Base-by-base conservation (phyloP, 2,113 vertebrate species). In the Strix aluco region DNA sequence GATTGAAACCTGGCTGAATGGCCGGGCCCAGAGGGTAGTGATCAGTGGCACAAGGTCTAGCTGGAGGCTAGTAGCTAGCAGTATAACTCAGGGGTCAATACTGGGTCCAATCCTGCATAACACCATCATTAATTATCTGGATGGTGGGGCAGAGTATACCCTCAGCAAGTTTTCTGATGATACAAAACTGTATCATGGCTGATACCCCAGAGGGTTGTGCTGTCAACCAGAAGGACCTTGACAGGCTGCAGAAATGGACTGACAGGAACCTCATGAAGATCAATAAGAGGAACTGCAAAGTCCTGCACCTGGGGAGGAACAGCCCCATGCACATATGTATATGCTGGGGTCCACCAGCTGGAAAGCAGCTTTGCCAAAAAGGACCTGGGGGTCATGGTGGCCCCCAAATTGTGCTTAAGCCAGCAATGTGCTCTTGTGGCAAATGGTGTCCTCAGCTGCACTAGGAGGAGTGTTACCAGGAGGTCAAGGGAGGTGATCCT, bases 391-490 rank as follows among this genome's bases (percentile, higher is more conserved):
- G 3, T 67, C 2, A 0, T 54, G 23, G 44, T 59, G 22, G 9
- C 6, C 46, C 19, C 25, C 19, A 88, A 58, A 32, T 0, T 14
- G 34, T 74, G 5, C 49, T 16, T 5, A 25, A 77, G 40, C 14
- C 27, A 66, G 32, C 16, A 59, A 57, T 6, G 21, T 34, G 9
- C 15, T 57, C 21, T 11, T 42, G 12, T 27, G 36, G 5, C 5
- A 74, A 20, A 18, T 30, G 32, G 7, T 75, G 34, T 57, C 25
- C 67, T 58, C 52, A 67, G 30, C 15, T 81, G 22, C 42, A 34
- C 1, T 0, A 34, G 19, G 9, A 55, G 32, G 9, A 22, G 3
- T 16, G n/a, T 17, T 21, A 32, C 10, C 15, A 71, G 15, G 9
- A 75, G 29, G 12, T 25, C 9, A 10, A 19, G 29, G 40, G 20